Evolutionary conservation across 2,797 vertebrate species (phyloP), one percentile per base, ranked within the genome.

Genomic region (Merluccius polli): DNA sequence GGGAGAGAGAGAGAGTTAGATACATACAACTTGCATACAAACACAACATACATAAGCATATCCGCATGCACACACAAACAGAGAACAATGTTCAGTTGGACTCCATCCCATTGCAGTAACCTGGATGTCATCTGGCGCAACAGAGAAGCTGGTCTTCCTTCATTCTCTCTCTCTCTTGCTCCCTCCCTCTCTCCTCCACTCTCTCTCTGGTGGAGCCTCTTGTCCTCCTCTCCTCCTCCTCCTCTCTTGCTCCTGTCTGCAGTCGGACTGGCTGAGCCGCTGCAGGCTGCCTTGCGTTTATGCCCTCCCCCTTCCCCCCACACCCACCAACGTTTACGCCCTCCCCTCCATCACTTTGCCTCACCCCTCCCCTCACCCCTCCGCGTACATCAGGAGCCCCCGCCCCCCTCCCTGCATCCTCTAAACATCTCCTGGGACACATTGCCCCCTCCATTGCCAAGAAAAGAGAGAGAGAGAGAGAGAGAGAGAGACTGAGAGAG

Each of bases 211-310:
- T 36, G 36, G 36, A 36, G 41, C 41, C 36, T 36, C 5, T 36
- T 7, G 36, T 16, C 41, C 41, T 44, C 36, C 36, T 86, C 71
- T 82, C 81, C 79, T 83, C 73, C 80, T 85, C 78, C 69, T 83
- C 77, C 77, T 79, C 79, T 81, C 73, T 33, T 77, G 59, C 88
- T 91, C 90, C 81, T 84, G 86, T 88, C 90, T 88, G 89, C 79
- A 88, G 89, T 87, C 80, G 74, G 59, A 82, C 87, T 89, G 89
- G 85, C 88, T 80, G 89, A 87, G 90, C 87, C 72, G 82, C 91
- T 92, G 90, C 90, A 83, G 86, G 87, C 89, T 79, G 88, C 88
- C 90, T 91, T 88, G 87, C 88, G 84, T 91, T 89, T 83, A 80
- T 81, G 41, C 84, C 81, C 86, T 44, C 86, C 78, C 82, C 85